A percentile compares a stretch with the other conserved stretches of the same genome.
Conservation (phyloP, 2,797 vertebrate genomes). For the Aselliscus stoliczkanus region DNA sequence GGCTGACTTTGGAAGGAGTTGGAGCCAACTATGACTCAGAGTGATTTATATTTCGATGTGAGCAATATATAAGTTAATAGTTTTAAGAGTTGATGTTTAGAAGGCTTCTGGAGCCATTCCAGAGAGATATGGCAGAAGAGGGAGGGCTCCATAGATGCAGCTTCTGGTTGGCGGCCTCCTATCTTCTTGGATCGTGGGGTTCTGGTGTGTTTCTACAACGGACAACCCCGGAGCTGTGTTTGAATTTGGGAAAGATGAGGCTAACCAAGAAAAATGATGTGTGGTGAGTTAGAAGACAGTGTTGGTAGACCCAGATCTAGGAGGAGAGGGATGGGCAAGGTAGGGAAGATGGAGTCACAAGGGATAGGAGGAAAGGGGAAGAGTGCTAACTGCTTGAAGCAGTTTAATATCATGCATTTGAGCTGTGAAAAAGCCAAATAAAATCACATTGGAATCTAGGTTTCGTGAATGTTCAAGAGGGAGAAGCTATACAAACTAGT, state of each 20-base stretch:
- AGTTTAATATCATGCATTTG: neutral
- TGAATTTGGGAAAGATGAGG: slow-evolving; percentile 49
- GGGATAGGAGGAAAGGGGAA: neutral
- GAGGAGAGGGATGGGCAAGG: neutral
- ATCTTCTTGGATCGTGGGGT: neutral
- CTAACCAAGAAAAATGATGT: slow-evolving; percentile 30
- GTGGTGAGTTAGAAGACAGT: neutral
- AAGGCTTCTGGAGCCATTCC: slow-evolving; percentile 46
- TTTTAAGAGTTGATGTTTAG: slow-evolving; percentile 49
- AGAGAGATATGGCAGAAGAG: slow-evolving; percentile 14
- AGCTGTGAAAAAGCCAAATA: neutral
- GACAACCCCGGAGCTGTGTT: neutral
- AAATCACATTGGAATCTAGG: neutral
- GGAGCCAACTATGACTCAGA: slow-evolving; percentile 32
- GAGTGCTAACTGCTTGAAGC: neutral
- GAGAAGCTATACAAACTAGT: neutral
- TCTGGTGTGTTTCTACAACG: neutral
- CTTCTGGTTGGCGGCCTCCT: neutral
- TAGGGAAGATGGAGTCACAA: neutral
- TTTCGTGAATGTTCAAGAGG: neutral
- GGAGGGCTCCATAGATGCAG: neutral
- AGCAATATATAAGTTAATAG: slow-evolving; percentile 33
- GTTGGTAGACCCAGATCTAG: neutral
- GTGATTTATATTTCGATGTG: slow-evolving; percentile 44
- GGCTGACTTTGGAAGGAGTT: slow-evolving; percentile 21